Base-by-base conservation (phyloP, 2,888 invertebrate species). In the Anagyrus pseudococci region DNA sequence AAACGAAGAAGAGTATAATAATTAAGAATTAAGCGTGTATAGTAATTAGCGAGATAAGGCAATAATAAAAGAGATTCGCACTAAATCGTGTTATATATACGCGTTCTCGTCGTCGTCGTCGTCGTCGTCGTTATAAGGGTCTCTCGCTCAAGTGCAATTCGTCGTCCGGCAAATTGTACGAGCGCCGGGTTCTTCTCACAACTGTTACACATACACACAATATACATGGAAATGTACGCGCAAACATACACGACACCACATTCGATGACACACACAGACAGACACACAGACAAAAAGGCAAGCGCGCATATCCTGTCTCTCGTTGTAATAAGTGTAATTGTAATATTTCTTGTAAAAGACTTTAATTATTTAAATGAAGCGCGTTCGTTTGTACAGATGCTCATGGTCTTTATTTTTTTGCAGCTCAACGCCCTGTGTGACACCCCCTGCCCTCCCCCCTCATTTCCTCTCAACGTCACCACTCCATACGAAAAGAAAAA, bases 311-410 rank as follows among this genome's bases (percentile, higher is more conserved):
- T 22, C 44, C 46, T 41, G 19, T 57, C 19, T 60, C 6, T 26
- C 47, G 19, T 37, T 59, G 49, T 54, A 23, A 61, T 43, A 58
- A 49, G 47, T 58, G 58, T 50, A 59, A 56, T 29, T 59, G 59
- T 64, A 64, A 59, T 56, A 59, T 64, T 56, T 59, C 56, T 52
- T 64, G 59, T 59, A 59, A 64, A 59, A 59, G 59, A 58, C 46
- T 25, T 63, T 64, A 56, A 60, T 53, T 64, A 64, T 64, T 64
- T 60, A 64, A 64, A 64, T 56, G 59, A 64, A 60, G 59, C 59
- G 52, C 58, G 56, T 29, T 59, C 59, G 53, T 64, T 64, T 64
- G 64, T 64, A 64, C 47, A 64, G 22, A 59, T 13, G 29, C 10
- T 10, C 29, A 10, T 7, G 29, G 29, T 29, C 29, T 10, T 10